Evolutionary conservation across 1,140 invertebrate species (phyloP), one percentile per base, ranked within the genome.

Genomic region (Drosophila willistoni): DNA sequence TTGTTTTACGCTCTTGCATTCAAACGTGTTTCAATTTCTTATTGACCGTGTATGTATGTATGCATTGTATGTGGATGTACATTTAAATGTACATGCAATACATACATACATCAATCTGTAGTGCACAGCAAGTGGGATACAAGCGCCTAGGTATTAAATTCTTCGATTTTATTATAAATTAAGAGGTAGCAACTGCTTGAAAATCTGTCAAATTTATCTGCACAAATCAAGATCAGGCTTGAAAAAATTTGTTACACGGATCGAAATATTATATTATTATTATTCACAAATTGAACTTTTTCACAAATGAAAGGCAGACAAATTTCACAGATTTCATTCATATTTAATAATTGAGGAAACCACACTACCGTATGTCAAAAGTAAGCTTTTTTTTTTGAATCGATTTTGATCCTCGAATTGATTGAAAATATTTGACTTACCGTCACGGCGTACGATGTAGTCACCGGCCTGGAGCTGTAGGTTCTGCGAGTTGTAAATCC

Each of bases 401-500:
- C 59, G 44, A 65, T 7, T 29, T 29, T 29, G 29, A 65, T 61
- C 2, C 10, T 60, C 33, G 56, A 54, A 61, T 61, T 17, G 10
- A 10, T 42, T 34, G 44, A 55, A 67, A 39, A 55, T 64, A 5
- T 54, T 61, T 42, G 64, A 95, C 96, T 96, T 94, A 96, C 96
- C 95, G 96, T 95, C 74, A 96, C 94, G 91, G 94, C 94, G 92
- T 96, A 96, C 89, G 96, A 96, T 86, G 95, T 95, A 81, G 94
- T 93, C 78, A 94, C 93, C 68, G 95, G 95, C 91, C 95, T 93
- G 87, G 95, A 94, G 64, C 93, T 91, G 92, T 96, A 96, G 61
- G 96, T 96, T 93, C 96, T 95, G 93, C 96, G 95, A 92, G 95
- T 96, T 83, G 96, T 97, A 93, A 97, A 97, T 93, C 97, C 96